Evolutionary conservation across 2,797 vertebrate species (phyloP).

Genomic region (Thalassophryne amazonica): DNA sequence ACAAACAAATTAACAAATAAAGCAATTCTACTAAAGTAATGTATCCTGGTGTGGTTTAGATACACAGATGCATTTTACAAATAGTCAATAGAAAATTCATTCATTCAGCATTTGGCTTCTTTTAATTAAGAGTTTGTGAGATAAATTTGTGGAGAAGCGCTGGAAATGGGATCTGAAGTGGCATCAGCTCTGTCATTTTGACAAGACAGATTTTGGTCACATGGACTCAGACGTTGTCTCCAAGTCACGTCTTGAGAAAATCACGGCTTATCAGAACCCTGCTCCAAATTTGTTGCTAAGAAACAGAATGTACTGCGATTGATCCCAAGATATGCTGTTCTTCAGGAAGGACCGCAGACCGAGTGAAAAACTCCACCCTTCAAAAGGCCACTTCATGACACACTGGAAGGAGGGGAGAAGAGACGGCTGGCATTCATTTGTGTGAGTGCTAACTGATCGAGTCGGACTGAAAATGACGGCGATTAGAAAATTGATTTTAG

Average conservation of each 20-base stretch:
- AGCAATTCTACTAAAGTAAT: too few species aligned
- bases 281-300: slow-evolving; percentile 60
- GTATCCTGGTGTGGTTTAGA: too few species aligned
- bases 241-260: slow-evolving; percentile 40
- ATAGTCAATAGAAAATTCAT: too few species aligned
- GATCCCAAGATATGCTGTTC: slow-evolving; percentile 26
- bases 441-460: too few species aligned
- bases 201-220: slow-evolving; percentile 3
- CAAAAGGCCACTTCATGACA: slow-evolving; percentile 11
- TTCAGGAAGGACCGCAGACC: slow-evolving; percentile 19
- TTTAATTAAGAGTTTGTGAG: neutral
- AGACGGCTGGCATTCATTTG: slow-evolving; percentile 8
- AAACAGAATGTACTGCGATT: slow-evolving; percentile 50
- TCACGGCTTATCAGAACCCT: slow-evolving; percentile 25
- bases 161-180: neutral
- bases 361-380: slow-evolving; percentile 27
- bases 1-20: too few species aligned
- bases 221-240: slow-evolving; percentile 23
- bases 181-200: neutral
- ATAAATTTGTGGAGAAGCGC: neutral
- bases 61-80: too few species aligned
- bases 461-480: slow-evolving; percentile 1
- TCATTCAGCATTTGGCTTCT: too few species aligned
- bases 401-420: neutral
- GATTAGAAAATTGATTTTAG: too few species aligned